Conservation (phyloP, 2,797 vertebrate species). For the Lepus oiostolus region DNA sequence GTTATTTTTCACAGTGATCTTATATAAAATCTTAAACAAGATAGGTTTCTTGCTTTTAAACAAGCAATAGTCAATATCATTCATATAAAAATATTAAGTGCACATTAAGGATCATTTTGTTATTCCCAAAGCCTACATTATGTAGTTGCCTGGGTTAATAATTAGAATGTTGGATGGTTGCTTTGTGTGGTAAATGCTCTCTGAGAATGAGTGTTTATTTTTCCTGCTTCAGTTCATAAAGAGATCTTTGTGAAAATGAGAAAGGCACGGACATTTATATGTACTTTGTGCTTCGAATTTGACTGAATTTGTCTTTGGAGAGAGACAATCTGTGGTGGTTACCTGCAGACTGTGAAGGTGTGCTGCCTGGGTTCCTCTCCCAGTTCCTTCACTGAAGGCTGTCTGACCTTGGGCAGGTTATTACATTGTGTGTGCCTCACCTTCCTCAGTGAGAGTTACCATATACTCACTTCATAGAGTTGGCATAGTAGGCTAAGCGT, state of each 20-base stretch:
- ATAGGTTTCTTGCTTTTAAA: conserved; percentile 57
- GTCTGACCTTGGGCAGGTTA: neutral
- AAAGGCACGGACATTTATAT: neutral
- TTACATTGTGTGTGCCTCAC: neutral
- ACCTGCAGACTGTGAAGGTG: neutral
- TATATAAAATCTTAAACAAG: conserved; percentile 52
- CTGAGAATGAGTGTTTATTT: conserved; percentile 48
- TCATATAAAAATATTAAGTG: conserved; percentile 30
- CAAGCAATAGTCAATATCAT: conserved; percentile 33
- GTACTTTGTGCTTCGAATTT: conserved; percentile 25
- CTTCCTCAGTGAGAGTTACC: conserved; percentile 22
- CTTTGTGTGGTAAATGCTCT: conserved; percentile 57
- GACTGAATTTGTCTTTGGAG: conserved; percentile 34
- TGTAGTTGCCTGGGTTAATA: conserved; percentile 45
- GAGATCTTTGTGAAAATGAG: conserved; percentile 8
- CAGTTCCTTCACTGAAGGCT: neutral
- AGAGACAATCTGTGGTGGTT: neutral
- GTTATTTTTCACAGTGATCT: conserved; percentile 45
- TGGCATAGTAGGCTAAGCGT: neutral
- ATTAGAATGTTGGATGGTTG: conserved; percentile 38
- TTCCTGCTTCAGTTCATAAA: conserved; percentile 4
- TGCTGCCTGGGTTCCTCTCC: neutral
- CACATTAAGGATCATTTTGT: conserved; percentile 56
- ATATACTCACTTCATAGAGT: neutral
- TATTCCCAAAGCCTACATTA: conserved; percentile 50